Base-by-base conservation (phyloP, 1,140 invertebrate genomes). In the Eumaeus atala region DNA sequence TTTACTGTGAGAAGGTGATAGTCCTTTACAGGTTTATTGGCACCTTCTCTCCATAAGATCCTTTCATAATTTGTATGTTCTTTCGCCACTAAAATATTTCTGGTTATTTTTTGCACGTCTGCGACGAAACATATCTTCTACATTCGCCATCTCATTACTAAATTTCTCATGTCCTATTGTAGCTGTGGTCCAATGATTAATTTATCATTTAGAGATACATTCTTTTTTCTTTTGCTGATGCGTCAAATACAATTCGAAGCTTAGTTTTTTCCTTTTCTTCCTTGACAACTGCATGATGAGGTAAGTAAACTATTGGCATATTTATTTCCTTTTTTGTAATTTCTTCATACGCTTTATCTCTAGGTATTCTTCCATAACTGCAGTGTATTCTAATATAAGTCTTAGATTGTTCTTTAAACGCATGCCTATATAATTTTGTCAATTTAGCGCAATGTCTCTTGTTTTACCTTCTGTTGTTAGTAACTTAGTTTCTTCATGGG, bases 281-380 rank as follows among this genome's bases (percentile, higher is more conserved):
- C 0, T 56, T 57, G 21, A 70, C 56, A 8, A 70, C 55, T 11
- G 64, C 59, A 35, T 70, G 67, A 49, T 70, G 65, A 42, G 62
- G 55, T 66, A 52, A 56, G 51, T 55, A 64, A 8, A 64, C 44
- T 51, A 55, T 12, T 51, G 49, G 9, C 44, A 36, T 6, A 60
- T 34, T 5, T 28, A 34, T 61, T 61, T 48, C 12, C 56, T 21
- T 9, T 48, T 18, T 58, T 56, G 59, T 49, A 59, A 54, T 53
- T 58, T 18, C 50, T 64, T 61, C 54, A 70, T 61, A 51, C 72
- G 56, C 17, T 58, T 48, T 44, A 54, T 10, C 28, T 53, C 18
- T 42, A 62, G 51, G 33, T 69, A 69, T 44, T 72, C 66, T 17
- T 67, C 33, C n/a, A 72, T 66, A 3, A 63, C 59, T n/a, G 58